phyloP scores from a whole-genome alignment of 2,888 invertebrate species.

The Sphaeridia pumilis region DNA sequence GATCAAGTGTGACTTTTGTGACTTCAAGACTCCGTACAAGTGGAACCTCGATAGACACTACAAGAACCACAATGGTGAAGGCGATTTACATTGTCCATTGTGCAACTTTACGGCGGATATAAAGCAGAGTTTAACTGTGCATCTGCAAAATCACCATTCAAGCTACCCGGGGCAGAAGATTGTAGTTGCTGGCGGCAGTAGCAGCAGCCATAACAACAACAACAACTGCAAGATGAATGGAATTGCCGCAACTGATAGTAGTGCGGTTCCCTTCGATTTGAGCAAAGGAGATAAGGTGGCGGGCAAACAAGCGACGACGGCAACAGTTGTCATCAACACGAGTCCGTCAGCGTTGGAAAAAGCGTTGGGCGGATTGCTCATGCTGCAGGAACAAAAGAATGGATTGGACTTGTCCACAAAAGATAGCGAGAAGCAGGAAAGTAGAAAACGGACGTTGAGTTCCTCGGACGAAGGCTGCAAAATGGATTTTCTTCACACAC shows the following conservation, averaged over 20 bases:
- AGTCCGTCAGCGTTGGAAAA: not conserved
- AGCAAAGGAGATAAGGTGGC: not conserved
- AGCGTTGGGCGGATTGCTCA: not conserved
- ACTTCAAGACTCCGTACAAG: constrained; percentile 77
- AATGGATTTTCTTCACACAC: no score
- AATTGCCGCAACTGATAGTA: constrained; percentile 1
- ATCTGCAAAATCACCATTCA: constrained; percentile 51
- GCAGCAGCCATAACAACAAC: no score
- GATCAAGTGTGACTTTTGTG: constrained; percentile 87
- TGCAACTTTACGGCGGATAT: constrained; percentile 86
- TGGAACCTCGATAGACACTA: constrained; percentile 90
- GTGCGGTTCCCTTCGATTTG: not conserved
- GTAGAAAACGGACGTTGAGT: no score
- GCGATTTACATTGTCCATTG: constrained; percentile 71
- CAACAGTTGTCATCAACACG: not conserved
- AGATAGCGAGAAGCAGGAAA: no score
- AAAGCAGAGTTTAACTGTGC: constrained; percentile 80
- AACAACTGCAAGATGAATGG: no score
- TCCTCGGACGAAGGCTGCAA: no score
- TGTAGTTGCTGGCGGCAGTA: no score
- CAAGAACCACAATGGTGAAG: constrained; percentile 73
- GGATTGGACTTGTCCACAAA: not conserved
- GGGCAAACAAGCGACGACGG: not conserved
- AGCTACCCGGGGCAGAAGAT: constrained; percentile 3
- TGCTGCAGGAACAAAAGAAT: not conserved